Evolutionary conservation across 2,113 vertebrate genomes (phyloP).

Genomic region (Catagonus wagneri): DNA sequence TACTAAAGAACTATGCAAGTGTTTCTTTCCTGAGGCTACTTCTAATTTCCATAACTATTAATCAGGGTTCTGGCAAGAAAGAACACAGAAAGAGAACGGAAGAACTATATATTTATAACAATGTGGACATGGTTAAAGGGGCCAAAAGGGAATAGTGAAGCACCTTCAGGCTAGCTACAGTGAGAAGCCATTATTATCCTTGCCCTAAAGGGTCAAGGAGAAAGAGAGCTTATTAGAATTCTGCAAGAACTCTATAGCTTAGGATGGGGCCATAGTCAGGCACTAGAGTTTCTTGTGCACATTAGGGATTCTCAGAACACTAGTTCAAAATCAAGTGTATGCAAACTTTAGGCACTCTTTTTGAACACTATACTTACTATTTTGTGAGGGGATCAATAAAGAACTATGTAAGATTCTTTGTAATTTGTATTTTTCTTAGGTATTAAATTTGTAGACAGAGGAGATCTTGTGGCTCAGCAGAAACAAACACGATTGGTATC

Average conservation of each 20-base stretch:
- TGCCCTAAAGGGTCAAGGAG: not conserved
- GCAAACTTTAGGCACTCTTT: not conserved
- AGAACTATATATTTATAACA: not conserved
- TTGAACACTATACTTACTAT: not conserved
- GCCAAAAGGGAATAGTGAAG: not conserved
- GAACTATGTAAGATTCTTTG: not conserved
- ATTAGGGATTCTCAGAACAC: not conserved
- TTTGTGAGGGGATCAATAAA: not conserved
- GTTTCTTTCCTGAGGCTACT: conserved; percentile 27
- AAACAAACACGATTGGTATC: too few relatives aligned
- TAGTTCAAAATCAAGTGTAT: not conserved
- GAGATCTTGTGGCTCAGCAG: too few relatives aligned
- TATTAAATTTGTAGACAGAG: not conserved
- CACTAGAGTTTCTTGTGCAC: not conserved
- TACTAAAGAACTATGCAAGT: not conserved
- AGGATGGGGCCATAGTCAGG: not conserved
- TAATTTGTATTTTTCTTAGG: conserved; percentile 42
- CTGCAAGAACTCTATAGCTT: not conserved
- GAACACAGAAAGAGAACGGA: not conserved
- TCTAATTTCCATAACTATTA: conserved; percentile 32
- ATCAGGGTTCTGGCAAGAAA: conserved; percentile 9
- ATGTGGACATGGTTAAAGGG: not conserved
- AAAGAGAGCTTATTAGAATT: conserved; percentile 36
- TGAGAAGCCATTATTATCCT: conserved; percentile 1
- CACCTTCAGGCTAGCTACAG: not conserved